A percentile compares a stretch with the other conserved stretches of the same genome.
phyloP scores from a whole-genome alignment of 2,113 vertebrate species.

The Gavialis gangeticus region DNA sequence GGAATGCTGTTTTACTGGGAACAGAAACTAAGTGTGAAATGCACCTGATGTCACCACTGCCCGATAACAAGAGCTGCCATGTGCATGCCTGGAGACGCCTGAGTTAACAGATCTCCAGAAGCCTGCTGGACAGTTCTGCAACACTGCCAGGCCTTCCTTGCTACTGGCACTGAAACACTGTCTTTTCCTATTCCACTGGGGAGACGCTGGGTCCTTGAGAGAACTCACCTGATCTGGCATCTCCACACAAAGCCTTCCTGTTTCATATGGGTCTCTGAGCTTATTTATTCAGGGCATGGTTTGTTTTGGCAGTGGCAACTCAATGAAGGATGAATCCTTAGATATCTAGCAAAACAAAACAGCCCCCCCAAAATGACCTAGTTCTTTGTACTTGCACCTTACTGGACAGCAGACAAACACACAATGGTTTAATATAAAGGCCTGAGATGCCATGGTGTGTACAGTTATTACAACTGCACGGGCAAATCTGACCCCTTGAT shows the following conservation, averaged over 20 bases:
- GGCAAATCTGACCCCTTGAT: neutral
- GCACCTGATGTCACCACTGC: slow-evolving; percentile 11
- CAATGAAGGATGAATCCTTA: neutral
- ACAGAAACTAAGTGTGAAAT: slow-evolving; percentile 20
- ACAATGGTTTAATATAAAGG: neutral
- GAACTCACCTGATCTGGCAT: neutral
- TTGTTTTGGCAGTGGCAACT: neutral
- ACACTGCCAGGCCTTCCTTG: rapidly evolving
- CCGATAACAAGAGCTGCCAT: slow-evolving; percentile 13
- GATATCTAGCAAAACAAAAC: neutral
- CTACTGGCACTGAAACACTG: rapidly evolving
- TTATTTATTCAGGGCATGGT: neutral
- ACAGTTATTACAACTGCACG: neutral
- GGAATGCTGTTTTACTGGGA: neutral
- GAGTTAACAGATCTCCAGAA: slow-evolving; percentile 25
- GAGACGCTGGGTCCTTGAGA: neutral
- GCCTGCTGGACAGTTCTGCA: slow-evolving; percentile 20
- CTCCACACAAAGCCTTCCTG: neutral
- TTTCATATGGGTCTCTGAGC: neutral
- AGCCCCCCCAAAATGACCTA: neutral
- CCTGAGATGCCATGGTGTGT: neutral
- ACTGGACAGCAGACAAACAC: neutral
- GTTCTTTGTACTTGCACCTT: neutral
- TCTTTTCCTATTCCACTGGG: neutral
- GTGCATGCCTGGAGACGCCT: slow-evolving; percentile 24